These are phyloP conservation scores for Galeopterus variegatus DNA, from an alignment of 2,113 vertebrate species.

Conservation along the genomic window DNA sequence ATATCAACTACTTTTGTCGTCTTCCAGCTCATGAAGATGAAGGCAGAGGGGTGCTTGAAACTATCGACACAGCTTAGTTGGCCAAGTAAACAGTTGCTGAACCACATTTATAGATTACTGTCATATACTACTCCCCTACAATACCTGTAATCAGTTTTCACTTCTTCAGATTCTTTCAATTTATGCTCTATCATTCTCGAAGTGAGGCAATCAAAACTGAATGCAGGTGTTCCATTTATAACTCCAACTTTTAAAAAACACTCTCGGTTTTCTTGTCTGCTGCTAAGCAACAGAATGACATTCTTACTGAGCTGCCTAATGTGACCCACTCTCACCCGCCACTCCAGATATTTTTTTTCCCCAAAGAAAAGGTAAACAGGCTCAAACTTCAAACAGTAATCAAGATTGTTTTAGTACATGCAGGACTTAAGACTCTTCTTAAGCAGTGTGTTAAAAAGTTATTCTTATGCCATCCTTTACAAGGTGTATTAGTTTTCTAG, in stretches of 20 bases:
- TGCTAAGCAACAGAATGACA: conserved; percentile 83
- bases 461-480: neutral
- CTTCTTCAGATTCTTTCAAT: conserved; percentile 84
- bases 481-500: neutral
- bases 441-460: neutral
- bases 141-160: conserved; percentile 82
- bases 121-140: conserved; percentile 77
- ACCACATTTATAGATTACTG: conserved; percentile 68
- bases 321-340: neutral
- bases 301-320: conserved; percentile 72
- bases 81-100: conserved; percentile 69
- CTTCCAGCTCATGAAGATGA: conserved; percentile 55
- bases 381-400: conserved; percentile 52
- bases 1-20: conserved; percentile 52
- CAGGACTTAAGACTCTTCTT: neutral
- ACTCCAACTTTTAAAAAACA: conserved; percentile 79
- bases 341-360: conserved; percentile 3
- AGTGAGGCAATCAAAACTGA: conserved; percentile 84
- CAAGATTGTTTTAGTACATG: neutral
- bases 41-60: conserved; percentile 67
- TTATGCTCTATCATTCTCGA: conserved; percentile 85
- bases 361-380: conserved; percentile 72
- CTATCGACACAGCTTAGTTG: neutral
- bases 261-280: conserved; percentile 78
- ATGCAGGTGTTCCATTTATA: conserved; percentile 87